Conservation (phyloP, 92 coral and sea anemone species). For the Pocillopora grandis region DNA sequence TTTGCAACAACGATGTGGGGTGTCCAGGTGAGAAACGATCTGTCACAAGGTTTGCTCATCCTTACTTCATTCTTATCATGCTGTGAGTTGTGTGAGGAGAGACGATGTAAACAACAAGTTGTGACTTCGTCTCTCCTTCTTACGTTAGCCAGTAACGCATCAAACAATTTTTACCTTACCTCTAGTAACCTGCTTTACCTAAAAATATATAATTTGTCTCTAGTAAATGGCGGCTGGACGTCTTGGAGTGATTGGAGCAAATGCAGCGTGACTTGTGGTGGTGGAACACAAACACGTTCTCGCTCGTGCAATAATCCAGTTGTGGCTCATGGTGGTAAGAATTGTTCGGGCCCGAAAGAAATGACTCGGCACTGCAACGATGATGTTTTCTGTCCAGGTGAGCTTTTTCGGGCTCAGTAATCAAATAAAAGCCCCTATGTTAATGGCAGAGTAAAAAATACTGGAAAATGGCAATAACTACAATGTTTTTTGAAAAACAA, state of each 20-base stretch:
- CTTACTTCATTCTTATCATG: no score
- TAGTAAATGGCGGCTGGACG: slow-evolving; percentile 28
- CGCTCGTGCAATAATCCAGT: slow-evolving; percentile 30
- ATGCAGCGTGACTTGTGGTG: slow-evolving; percentile 15
- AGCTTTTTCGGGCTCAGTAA: not conserved
- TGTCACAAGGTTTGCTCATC: not conserved
- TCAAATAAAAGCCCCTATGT: not conserved
- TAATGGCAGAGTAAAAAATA: no score
- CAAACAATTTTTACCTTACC: not conserved
- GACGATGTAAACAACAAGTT: no score
- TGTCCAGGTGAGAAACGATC: not conserved
- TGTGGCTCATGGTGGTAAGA: slow-evolving; percentile 18
- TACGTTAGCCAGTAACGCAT: no score
- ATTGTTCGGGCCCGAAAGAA: not conserved
- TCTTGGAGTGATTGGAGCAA: slow-evolving; percentile 5
- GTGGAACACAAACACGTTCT: slow-evolving; percentile 10
- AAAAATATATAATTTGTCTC: not conserved
- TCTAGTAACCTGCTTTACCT: not conserved
- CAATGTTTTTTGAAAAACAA: no score
- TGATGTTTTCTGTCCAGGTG: slow-evolving; percentile 18
- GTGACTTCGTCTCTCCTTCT: no score
- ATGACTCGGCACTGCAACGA: slow-evolving; percentile 6
- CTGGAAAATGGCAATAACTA: no score
- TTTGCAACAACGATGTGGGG: not conserved
- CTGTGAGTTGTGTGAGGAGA: no score